Evolutionary conservation across 2,797 vertebrate genomes (phyloP).

Genomic region (Cynopterus sphinx): DNA sequence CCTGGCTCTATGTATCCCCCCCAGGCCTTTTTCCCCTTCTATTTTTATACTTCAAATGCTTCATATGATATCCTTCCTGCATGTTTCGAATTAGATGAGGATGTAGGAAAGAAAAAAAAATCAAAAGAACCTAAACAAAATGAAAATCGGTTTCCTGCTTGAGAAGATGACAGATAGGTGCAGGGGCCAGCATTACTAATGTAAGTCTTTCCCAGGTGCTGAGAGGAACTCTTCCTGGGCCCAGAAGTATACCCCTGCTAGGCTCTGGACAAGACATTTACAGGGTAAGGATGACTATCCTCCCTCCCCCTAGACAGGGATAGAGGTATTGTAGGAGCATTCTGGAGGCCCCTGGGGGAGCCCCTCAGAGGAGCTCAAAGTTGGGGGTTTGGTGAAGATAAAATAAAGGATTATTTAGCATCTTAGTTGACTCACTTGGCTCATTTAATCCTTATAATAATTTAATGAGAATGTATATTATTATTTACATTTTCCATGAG

Average conservation of each 20-base stretch:
- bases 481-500: conserved; percentile 15
- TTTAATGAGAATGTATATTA: background rate
- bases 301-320: background rate
- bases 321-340: background rate
- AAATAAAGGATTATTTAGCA: background rate
- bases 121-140: conserved; percentile 28
- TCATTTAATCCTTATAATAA: background rate
- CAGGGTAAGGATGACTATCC: background rate
- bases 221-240: background rate
- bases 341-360: background rate
- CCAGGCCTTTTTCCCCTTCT: conserved; percentile 27
- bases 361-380: background rate
- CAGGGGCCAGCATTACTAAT: background rate
- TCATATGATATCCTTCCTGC: conserved; percentile 39
- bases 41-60: conserved; percentile 58
- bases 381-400: background rate
- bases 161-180: conserved; percentile 51
- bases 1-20: background rate
- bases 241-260: background rate
- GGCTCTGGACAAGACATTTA: background rate
- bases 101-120: conserved; percentile 6
- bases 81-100: conserved; percentile 25
- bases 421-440: background rate
- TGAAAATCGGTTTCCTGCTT: conserved; percentile 46
- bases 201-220: background rate